phyloP scores from a whole-genome alignment of 1,140 invertebrate genomes.

The Venturia canescens region DNA sequence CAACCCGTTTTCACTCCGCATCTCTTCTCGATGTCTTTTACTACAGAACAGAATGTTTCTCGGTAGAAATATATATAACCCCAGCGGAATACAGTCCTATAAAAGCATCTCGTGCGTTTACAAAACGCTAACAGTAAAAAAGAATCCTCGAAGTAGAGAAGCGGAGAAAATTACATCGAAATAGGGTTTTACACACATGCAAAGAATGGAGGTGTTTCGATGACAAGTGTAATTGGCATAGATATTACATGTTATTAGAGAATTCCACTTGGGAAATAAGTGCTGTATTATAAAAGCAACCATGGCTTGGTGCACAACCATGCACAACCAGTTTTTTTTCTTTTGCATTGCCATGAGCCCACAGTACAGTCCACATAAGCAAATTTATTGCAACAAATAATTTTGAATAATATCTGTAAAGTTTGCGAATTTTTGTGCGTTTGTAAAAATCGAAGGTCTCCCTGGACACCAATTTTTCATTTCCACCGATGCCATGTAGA shows the following conservation, averaged over 20 bases:
- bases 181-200: neutral
- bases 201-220: slow-evolving; percentile 8
- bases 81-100: neutral
- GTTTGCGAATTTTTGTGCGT: no score
- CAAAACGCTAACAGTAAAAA: neutral
- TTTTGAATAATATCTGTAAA: no score
- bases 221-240: slow-evolving; percentile 15
- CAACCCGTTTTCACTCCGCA: neutral
- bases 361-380: no score
- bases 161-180: neutral
- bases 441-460: no score
- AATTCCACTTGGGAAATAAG: neutral
- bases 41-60: neutral
- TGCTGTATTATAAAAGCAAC: neutral
- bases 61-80: neutral
- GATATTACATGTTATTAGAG: slow-evolving; percentile 1
- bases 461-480: no score
- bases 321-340: slow-evolving; percentile 8
- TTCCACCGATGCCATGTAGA: no score
- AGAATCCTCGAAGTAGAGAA: neutral
- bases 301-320: neutral
- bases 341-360: neutral
- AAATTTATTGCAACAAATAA: no score
- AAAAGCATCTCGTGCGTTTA: neutral
- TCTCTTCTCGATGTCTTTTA: neutral